Base-by-base conservation (phyloP, 2,888 invertebrate genomes). In the Ecliptopera silaceata region DNA sequence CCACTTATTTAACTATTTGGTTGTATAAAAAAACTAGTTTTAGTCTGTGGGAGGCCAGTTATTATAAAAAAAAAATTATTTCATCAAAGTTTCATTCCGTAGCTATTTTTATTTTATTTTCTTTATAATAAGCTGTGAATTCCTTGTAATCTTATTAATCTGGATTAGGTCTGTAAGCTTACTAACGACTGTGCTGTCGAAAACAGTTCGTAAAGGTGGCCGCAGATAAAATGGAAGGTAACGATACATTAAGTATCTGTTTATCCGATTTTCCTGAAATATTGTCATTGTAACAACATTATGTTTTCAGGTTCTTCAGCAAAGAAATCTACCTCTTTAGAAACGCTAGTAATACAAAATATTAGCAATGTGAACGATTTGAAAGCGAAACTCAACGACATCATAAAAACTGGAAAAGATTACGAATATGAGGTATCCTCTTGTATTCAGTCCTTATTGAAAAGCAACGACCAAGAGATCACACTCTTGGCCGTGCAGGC, bases 401-500 rank as follows among this genome's bases (percentile, higher is more conserved):
- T 93, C 50, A 88, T 92, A 59, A 70, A 76, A 59, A 72, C 80
- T 50, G 91, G 89, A 22, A 84, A 86, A 74, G 83, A 87, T 65
- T 89, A 92, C 53, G 84, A 91, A 70, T 84, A 85, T 62, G 86
- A 89, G 66, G 86, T 92, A 56, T 85, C 86, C 8, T 73, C 86
- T 2, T 83, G 90, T 62, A 70, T 93, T 18, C 85, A 85, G 70
- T 74, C 80, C 1, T 76, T 93, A 61, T 64, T 93, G 38, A 79
- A 71, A 18, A 82, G 74, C 64, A 88, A 86, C 46, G 91, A 92
- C 63, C 82, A 80, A 61, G 92, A 92, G 57, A 92, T 94, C 26
- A 86, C 92, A 46, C 82, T 90, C 57, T 80, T 93, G 60, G 92
- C 93, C 17, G 93, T 95, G 12, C 94, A 96, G 85, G 93, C 95